phyloP scores from a whole-genome alignment of 2,888 invertebrate genomes.

The Proisotoma minuta region DNA sequence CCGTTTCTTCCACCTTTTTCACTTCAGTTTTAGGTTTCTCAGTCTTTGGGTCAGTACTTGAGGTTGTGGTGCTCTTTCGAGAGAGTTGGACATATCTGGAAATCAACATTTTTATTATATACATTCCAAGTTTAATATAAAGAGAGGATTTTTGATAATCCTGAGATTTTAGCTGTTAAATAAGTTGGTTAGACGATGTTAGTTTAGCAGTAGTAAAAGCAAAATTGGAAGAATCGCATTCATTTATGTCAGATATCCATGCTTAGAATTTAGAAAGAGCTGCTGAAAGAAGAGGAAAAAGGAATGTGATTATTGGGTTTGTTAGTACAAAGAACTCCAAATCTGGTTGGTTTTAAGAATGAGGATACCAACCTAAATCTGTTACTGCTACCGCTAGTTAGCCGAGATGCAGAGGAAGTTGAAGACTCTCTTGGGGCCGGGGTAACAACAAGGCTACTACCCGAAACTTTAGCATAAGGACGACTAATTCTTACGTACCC shows the following conservation, averaged over 20 bases:
- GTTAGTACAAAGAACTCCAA: background rate
- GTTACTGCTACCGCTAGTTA: constrained; percentile 2
- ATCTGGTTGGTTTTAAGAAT: background rate
- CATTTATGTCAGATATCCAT: too few relatives aligned
- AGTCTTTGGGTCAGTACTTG: constrained; percentile 11
- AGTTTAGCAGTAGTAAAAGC: background rate
- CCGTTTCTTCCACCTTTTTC: constrained; percentile 18
- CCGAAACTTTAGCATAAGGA: constrained; percentile 46
- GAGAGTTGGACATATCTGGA: constrained; percentile 28
- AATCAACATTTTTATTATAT: background rate
- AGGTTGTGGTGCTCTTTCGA: constrained; percentile 13
- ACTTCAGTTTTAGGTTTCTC: constrained; percentile 21
- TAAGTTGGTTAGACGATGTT: background rate
- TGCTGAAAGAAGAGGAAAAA: background rate
- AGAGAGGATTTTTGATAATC: too few relatives aligned
- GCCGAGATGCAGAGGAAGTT: background rate
- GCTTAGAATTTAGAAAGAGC: too few relatives aligned
- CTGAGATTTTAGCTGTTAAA: background rate
- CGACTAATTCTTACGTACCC: constrained; percentile 46
- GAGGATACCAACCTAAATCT: background rate
- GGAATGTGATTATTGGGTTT: background rate
- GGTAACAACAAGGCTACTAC: constrained; percentile 30
- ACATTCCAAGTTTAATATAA: too few relatives aligned
- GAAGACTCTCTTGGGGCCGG: background rate
- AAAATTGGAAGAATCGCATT: too few relatives aligned